Evolutionary conservation across 2,797 vertebrate genomes (phyloP).

Genomic region (Chelon auratus): DNA sequence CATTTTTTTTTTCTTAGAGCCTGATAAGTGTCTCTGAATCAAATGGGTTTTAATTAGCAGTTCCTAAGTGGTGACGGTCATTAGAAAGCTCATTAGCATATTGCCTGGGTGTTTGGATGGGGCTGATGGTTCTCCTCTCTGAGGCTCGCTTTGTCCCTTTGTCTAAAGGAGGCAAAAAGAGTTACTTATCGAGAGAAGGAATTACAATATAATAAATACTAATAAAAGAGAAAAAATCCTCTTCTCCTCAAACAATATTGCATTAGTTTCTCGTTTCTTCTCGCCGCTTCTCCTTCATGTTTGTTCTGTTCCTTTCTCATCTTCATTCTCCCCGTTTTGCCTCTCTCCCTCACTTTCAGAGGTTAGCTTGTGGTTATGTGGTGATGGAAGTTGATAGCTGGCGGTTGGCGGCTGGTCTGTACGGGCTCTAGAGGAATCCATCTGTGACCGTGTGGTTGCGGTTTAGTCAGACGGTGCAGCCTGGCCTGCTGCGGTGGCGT

Average conservation of each 20-base stretch:
- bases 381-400: constrained; percentile 70
- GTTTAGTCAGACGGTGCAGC: constrained; percentile 66
- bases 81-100: constrained; percentile 83
- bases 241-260: neutral
- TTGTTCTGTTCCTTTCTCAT: neutral
- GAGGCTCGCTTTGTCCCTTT: constrained; percentile 60
- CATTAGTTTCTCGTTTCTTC: constrained; percentile 2
- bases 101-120: constrained; percentile 56
- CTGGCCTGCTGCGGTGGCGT: constrained; percentile 44
- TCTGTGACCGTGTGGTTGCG: constrained; percentile 71
- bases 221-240: neutral
- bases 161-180: neutral
- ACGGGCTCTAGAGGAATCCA: constrained; percentile 72
- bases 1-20: constrained; percentile 52
- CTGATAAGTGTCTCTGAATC: constrained; percentile 77
- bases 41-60: constrained; percentile 84
- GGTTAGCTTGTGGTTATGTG: constrained; percentile 74
- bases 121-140: constrained; percentile 46
- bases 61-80: constrained; percentile 72
- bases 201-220: neutral
- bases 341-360: constrained; percentile 42
- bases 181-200: neutral
- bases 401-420: constrained; percentile 65
- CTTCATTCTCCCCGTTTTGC: constrained; percentile 14
- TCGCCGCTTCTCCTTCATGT: neutral